Evolutionary conservation across 2,113 vertebrate genomes (phyloP).

Genomic region (Morone saxatilis): DNA sequence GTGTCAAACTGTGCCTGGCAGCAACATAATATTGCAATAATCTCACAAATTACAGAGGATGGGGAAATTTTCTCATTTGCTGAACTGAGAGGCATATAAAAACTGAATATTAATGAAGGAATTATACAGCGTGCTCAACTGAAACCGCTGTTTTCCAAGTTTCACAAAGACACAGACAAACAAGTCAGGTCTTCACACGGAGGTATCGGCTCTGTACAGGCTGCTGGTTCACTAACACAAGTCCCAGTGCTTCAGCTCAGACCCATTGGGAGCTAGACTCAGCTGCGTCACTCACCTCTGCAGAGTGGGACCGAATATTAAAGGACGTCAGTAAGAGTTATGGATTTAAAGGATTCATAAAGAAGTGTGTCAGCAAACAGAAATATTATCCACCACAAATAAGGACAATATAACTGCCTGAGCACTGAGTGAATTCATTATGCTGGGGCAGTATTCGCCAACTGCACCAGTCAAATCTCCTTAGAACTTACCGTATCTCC

Average conservation of each 20-base stretch:
- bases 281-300: not conserved
- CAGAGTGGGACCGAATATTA: no score
- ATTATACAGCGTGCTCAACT: not conserved
- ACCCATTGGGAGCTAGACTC: not conserved
- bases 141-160: not conserved
- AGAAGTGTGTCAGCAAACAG: no score
- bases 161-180: conserved; percentile 8
- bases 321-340: not conserved
- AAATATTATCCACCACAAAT: no score
- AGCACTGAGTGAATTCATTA: no score
- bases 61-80: not conserved
- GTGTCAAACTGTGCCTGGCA: conserved; percentile 18
- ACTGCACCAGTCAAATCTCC: not conserved
- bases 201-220: not conserved
- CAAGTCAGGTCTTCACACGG: not conserved
- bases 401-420: no score
- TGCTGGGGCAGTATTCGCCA: no score
- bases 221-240: not conserved
- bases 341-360: not conserved
- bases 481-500: conserved; percentile 84
- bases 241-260: not conserved
- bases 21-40: conserved; percentile 24
- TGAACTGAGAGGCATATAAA: not conserved
- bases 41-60: conserved; percentile 14
- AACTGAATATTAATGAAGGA: conserved; percentile 11